phyloP scores from a whole-genome alignment of 2,888 invertebrate genomes.

The Hydraecia micacea region DNA sequence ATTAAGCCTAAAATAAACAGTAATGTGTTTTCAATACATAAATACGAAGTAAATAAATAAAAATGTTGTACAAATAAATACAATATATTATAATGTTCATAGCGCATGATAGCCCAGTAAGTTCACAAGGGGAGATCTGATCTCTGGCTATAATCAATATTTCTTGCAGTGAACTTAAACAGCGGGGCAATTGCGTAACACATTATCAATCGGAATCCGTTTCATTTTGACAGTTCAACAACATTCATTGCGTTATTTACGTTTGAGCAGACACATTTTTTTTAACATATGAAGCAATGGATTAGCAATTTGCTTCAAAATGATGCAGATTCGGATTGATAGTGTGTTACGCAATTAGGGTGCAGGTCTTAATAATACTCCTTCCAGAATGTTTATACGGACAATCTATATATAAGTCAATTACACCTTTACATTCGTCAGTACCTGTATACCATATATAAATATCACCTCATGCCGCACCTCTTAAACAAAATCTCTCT shows the following conservation, averaged over 20 bases:
- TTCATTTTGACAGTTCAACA: too few relatives aligned
- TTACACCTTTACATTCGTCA: background rate
- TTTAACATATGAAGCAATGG: too few relatives aligned
- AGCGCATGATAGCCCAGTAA: background rate
- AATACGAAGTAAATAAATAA: background rate
- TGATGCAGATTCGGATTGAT: too few relatives aligned
- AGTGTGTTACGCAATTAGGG: too few relatives aligned
- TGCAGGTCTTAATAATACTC: too few relatives aligned
- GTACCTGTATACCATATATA: background rate
- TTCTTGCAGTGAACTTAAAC: background rate
- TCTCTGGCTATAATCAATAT: background rate
- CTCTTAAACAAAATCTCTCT: conserved; percentile 13
- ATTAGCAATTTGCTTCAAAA: too few relatives aligned
- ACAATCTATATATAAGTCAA: background rate
- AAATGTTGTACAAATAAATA: background rate
- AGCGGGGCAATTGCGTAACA: too few relatives aligned
- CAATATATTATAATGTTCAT: background rate
- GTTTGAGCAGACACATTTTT: too few relatives aligned
- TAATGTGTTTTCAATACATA: background rate
- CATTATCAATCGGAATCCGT: too few relatives aligned
- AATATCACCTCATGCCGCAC: background rate
- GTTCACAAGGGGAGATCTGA: background rate
- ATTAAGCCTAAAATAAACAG: background rate
- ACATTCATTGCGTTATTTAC: too few relatives aligned
- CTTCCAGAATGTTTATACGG: background rate